These are phyloP conservation scores for Caenorhabditis afra DNA, from an alignment of 2,888 invertebrate species.

Conservation along the genomic window DNA sequence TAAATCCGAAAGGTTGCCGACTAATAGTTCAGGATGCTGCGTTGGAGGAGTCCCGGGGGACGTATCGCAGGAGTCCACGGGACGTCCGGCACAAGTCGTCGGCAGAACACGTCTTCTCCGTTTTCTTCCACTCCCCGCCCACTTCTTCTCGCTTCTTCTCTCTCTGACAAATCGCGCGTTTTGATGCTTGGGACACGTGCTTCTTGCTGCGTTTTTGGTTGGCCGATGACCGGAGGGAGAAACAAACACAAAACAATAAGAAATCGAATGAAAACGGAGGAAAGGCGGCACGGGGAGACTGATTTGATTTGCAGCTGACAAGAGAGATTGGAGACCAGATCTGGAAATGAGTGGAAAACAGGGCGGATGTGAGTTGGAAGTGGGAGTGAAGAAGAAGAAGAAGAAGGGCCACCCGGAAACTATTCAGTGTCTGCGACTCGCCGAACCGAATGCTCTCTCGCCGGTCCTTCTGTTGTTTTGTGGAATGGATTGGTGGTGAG, in stretches of 20 bases:
- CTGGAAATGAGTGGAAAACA: not conserved
- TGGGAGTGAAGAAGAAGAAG: constrained; percentile 26
- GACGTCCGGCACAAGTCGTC: constrained; percentile 17
- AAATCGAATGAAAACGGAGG: constrained; percentile 37
- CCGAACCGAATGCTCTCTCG: constrained; percentile 14
- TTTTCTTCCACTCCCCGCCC: constrained; percentile 15
- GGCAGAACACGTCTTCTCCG: constrained; percentile 27
- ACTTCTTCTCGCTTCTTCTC: constrained; percentile 6
- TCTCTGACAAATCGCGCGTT: constrained; percentile 45
- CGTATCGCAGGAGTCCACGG: constrained; percentile 31
- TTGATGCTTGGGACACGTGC: constrained; percentile 48
- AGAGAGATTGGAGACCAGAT: constrained; percentile 8
- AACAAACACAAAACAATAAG: constrained; percentile 54
- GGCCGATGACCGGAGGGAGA: constrained; percentile 38
- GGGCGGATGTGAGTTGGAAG: not conserved
- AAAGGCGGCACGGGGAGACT: constrained; percentile 5
- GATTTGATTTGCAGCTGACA: constrained; percentile 30
- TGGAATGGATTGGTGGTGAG: constrained; percentile 32
- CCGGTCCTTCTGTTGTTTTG: constrained; percentile 21
- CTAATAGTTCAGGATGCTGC: constrained; percentile 36
- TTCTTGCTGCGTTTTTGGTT: not conserved
- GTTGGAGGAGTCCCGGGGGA: constrained; percentile 38
- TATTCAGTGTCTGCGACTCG: constrained; percentile 13
- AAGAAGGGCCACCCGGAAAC: constrained; percentile 44
- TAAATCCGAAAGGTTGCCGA: constrained; percentile 4